Conservation (phyloP, 2,797 vertebrate species). For the Alauda arvensis region DNA sequence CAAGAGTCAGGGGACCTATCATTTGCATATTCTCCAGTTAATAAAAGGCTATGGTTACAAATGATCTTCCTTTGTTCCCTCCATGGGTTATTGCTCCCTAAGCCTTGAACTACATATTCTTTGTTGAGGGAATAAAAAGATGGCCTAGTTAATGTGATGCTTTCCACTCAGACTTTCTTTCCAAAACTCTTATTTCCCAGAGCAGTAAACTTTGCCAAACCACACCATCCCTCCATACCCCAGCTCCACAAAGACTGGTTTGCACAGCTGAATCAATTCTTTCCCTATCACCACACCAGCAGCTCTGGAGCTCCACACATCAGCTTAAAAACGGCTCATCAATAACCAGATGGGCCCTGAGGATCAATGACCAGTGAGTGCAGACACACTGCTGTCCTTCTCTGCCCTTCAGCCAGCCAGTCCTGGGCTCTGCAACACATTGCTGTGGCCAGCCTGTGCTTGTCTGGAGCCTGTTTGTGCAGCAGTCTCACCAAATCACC, state of each 20-base stretch:
- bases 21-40: constrained; percentile 20
- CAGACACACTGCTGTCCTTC: not conserved
- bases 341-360: not conserved
- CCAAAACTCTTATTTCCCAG: not conserved
- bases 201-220: not conserved
- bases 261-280: not conserved
- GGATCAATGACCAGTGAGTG: not conserved
- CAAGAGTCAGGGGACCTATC: not conserved
- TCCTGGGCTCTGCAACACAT: not conserved
- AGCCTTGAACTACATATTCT: not conserved
- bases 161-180: not conserved
- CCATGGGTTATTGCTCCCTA: constrained; percentile 8
- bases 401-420: not conserved
- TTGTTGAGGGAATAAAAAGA: not conserved
- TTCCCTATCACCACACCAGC: not conserved
- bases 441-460: not conserved
- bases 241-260: not conserved
- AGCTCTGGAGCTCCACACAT: not conserved
- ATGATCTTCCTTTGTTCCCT: constrained; percentile 32
- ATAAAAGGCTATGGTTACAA: constrained; percentile 10
- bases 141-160: not conserved
- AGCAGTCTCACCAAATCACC: not conserved
- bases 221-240: not conserved
- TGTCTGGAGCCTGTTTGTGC: not conserved
- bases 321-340: not conserved